Conservation (phyloP, 23 tunicate genomes). For the Halocynthia roretzi region DNA sequence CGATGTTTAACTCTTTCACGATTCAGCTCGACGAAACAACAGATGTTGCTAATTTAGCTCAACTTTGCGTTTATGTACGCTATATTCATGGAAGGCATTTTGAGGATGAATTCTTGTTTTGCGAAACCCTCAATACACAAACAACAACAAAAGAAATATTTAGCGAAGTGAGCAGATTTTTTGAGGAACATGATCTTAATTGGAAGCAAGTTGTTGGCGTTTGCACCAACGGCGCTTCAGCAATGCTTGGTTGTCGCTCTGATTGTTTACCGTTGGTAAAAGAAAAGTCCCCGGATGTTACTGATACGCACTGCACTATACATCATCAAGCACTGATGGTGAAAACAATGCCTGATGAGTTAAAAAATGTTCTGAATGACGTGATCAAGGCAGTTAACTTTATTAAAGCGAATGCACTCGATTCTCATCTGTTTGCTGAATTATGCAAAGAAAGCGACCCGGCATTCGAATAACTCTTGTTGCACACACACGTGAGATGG, state of each 20-base stretch:
- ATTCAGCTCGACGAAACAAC: conserved; percentile 18
- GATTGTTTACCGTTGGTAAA: conserved; percentile 41
- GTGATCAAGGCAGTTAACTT: conserved; percentile 24
- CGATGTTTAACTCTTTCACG: not conserved
- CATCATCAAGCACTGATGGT: conserved; percentile 34
- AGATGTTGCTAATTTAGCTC: conserved; percentile 5
- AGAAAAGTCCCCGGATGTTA: conserved; percentile 36
- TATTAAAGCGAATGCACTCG: conserved; percentile 32
- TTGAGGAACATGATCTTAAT: conserved; percentile 33
- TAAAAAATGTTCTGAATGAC: conserved; percentile 12
- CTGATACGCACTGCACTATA: conserved; percentile 40
- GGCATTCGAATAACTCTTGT: conserved; percentile 26
- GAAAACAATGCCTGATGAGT: conserved; percentile 36
- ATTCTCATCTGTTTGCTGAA: conserved; percentile 32
- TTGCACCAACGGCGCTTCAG: conserved; percentile 67
- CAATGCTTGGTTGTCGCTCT: conserved; percentile 59
- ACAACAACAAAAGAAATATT: conserved; percentile 5
- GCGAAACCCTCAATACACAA: not conserved
- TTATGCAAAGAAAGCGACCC: conserved; percentile 41
- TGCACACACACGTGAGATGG: conserved; percentile 36
- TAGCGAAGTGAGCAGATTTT: conserved; percentile 28
- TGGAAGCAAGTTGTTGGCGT: conserved; percentile 54
- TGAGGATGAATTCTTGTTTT: not conserved
- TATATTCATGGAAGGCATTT: not conserved
- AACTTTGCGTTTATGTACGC: not conserved